phyloP scores from a whole-genome alignment of 2,113 vertebrate species.

The Gymnobelideus leadbeateri region DNA sequence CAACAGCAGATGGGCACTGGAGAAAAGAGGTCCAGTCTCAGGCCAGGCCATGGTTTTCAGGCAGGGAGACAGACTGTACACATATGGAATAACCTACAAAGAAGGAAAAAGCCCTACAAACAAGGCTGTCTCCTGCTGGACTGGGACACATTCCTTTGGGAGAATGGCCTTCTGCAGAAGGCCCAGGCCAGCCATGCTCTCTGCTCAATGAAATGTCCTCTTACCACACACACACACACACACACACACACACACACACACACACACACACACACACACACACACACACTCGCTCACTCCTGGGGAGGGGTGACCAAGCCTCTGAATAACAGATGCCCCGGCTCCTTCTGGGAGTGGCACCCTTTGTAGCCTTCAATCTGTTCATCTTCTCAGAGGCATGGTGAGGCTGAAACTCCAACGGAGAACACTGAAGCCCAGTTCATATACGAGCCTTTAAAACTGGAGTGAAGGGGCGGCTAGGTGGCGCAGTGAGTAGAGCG shows the following conservation, averaged over 20 bases:
- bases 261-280: too few relatives aligned
- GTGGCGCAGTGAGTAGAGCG: too few relatives aligned
- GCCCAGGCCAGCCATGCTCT: not conserved
- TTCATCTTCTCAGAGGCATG: not conserved
- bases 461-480: too few relatives aligned
- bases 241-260: too few relatives aligned
- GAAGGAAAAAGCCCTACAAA: conserved; percentile 6
- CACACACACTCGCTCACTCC: not conserved
- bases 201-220: not conserved
- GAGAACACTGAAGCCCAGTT: not conserved
- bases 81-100: not conserved
- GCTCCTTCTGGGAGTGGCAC: too few relatives aligned
- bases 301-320: not conserved
- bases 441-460: not conserved
- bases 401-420: not conserved
- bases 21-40: conserved; percentile 65
- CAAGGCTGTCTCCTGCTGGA: not conserved
- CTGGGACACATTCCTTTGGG: not conserved
- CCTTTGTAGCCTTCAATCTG: too few relatives aligned
- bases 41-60: not conserved
- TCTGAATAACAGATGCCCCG: too few relatives aligned
- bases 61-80: conserved; percentile 41
- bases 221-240: too few relatives aligned
- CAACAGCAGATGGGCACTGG: conserved; percentile 36
- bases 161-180: too few relatives aligned